These are phyloP conservation scores for Chrysogorgia sp. DNA, from an alignment of 92 coral and sea anemone species.

Conservation along the genomic window DNA sequence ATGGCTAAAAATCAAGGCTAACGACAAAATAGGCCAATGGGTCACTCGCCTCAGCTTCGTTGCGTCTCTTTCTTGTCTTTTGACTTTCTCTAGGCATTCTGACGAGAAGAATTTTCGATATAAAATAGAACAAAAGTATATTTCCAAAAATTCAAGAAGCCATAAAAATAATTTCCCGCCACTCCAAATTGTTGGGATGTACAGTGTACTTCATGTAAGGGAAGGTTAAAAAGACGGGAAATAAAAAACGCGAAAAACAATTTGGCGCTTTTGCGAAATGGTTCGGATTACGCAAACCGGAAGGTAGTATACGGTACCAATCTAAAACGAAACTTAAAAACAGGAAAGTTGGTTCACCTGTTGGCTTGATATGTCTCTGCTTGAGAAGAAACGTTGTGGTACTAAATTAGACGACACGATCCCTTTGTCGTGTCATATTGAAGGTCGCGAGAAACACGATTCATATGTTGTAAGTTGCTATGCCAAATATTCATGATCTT, in stretches of 20 bases:
- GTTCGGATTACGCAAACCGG: too few species aligned
- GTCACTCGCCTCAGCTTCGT: conserved; percentile 56
- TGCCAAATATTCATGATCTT: not conserved
- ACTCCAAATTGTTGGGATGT: conserved; percentile 17
- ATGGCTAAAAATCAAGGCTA: not conserved
- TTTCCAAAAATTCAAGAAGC: not conserved
- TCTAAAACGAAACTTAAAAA: not conserved
- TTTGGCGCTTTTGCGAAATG: too few species aligned
- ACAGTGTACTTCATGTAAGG: conserved; percentile 32
- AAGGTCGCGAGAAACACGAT: conserved; percentile 88
- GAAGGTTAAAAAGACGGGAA: too few species aligned
- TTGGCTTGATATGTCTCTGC: conserved; percentile 58
- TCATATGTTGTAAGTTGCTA: conserved; percentile 73
- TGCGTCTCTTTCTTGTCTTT: conserved; percentile 56
- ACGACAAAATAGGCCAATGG: not conserved
- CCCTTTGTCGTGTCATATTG: conserved; percentile 83
- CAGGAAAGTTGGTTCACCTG: not conserved
- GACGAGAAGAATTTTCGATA: not conserved
- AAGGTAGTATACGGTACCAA: not conserved
- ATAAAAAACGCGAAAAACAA: too few species aligned
- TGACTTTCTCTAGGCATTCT: conserved; percentile 82
- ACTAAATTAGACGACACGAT: conserved; percentile 74
- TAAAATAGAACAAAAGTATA: too few species aligned
- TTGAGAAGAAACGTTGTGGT: conserved; percentile 53
- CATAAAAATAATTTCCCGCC: conserved; percentile 55